Base-by-base conservation (phyloP, 2,113 vertebrate species). In the Cinclus cinclus region DNA sequence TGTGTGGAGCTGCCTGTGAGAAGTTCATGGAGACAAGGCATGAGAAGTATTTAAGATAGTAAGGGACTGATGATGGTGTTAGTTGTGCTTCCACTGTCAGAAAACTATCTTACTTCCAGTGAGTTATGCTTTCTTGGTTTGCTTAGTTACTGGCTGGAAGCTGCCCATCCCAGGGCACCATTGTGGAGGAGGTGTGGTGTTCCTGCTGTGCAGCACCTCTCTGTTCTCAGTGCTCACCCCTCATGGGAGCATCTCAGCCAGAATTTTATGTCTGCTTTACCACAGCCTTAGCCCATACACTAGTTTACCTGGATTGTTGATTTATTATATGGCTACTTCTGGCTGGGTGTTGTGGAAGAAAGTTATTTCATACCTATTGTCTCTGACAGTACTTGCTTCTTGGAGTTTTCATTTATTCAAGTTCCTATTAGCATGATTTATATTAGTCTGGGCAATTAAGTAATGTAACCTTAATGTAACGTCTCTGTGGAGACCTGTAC, bases 171-270 rank as follows among this genome's bases (percentile, higher is more conserved):
- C 59, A 27, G 58, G 25, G 25, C 23, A n/a, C 44, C n/a, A 3
- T 0, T 27, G 12, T n/a, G 59, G 71, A 89, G 65, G 41, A 46
- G 37, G 22, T 0, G 2, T 14, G 46, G 17, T 41, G 20, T 6
- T 83, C 28, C 58, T 25, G 49, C 41, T 6, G 2, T 11, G 28
- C 77, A 82, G 39, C 21, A 11, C 11, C 42, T 50, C 31, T 22
- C 22, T 27, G 23, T 28, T 80, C 56, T 25, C 6, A 3, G n/a
- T 2, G 8, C 60, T 90, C 1, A 1, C 1, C 4, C 11, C 64
- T 19, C 2, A 2, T 10, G 7, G 3, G 22, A 60, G 9, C 21
- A 1, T 35, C 69, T 90, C 58, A 53, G 31, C 9, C 55, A 60
- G 28, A 24, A 11, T 41, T 41, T 59, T 13, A 9, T 1, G 9